Conservation (phyloP, 2,113 vertebrate genomes). For the Dunckerocampus dactyliophorus region DNA sequence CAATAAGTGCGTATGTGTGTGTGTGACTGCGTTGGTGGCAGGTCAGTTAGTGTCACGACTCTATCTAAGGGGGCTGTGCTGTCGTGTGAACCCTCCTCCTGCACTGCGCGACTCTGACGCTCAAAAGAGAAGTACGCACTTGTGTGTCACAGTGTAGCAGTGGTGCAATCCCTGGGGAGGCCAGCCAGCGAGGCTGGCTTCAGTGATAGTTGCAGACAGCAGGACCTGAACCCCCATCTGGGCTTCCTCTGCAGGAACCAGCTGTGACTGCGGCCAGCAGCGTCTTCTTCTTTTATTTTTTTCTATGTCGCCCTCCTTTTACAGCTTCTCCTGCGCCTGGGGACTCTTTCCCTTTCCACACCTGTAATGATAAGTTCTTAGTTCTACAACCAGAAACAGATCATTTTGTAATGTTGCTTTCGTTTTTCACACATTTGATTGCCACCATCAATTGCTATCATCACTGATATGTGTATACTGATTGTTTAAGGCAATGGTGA, state of each 20-base stretch:
- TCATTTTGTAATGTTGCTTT: background rate
- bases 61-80: slow-evolving; percentile 57
- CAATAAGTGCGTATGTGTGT: background rate
- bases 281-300: slow-evolving; percentile 29
- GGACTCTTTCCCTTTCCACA: slow-evolving; percentile 17
- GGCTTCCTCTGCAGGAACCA: slow-evolving; percentile 87
- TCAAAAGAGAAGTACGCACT: slow-evolving; percentile 49
- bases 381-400: slow-evolving; percentile 1
- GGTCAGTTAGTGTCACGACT: slow-evolving; percentile 62
- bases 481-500: too few relatives aligned
- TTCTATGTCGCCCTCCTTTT: slow-evolving; percentile 8
- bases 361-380: background rate
- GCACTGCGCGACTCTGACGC: slow-evolving; percentile 34
- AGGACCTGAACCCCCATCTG: slow-evolving; percentile 70
- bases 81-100: slow-evolving; percentile 62
- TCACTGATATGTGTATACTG: background rate
- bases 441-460: too few relatives aligned
- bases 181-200: slow-evolving; percentile 72
- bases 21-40: slow-evolving; percentile 40
- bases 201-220: slow-evolving; percentile 70
- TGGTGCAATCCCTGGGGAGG: slow-evolving; percentile 61
- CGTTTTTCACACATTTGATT: background rate
- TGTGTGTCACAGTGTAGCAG: slow-evolving; percentile 39
- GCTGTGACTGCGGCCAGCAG: slow-evolving; percentile 69
- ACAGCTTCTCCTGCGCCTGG: slow-evolving; percentile 25